Evolutionary conservation across 2,797 vertebrate species (phyloP), one percentile per base, ranked within the genome.

Genomic region (Poeciliopsis presidionis): DNA sequence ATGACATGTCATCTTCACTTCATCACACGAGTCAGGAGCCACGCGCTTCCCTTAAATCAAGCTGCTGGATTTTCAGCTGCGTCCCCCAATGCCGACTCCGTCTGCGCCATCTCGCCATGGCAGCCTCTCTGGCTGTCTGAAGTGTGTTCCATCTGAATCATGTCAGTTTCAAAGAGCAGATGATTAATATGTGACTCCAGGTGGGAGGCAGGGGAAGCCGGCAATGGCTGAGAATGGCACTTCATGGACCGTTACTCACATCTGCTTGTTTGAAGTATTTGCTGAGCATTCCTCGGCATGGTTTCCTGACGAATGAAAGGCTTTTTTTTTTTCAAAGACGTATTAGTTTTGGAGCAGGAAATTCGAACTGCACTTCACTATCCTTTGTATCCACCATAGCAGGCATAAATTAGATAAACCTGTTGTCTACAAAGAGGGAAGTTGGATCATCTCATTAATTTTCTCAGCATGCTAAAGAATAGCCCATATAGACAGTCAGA

Each of bases 191-290:
- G 78, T 45, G 84, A 85, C 89, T 90, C 79, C 79, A 84, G 87
- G 89, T 91, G 84, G 79, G 87, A 77, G 73, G 82, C 87, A 22
- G 82, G 86, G 86, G 84, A 82, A 82, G 81, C 77, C 70, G 47
- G 80, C 70, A 6, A 77, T 51, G 87, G 70, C 83, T 67, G 76
- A 75, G 84, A 90, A 85, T 77, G 83, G 85, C 92, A 87, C 88
- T 89, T 93, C 81, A 86, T 77, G 88, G 90, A 91, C 88, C 36
- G 57, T 76, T 76, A 92, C 83, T 88, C 79, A 28, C 89, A 77
- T 88, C 75, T 89, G 85, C 79, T 87, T 22, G 80, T 93, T 93
- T 92, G 86, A 94, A 93, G 93, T 93, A 87, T 91, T 92, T 90
- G 87, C 91, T 84, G 90, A 91, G 88, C 86, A 65, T 87, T 82